Percentiles rank a stretch among this genome's conserved stretches.
Evolutionary conservation across 2,797 vertebrate genomes (phyloP).

Genomic region (Otus scops): DNA sequence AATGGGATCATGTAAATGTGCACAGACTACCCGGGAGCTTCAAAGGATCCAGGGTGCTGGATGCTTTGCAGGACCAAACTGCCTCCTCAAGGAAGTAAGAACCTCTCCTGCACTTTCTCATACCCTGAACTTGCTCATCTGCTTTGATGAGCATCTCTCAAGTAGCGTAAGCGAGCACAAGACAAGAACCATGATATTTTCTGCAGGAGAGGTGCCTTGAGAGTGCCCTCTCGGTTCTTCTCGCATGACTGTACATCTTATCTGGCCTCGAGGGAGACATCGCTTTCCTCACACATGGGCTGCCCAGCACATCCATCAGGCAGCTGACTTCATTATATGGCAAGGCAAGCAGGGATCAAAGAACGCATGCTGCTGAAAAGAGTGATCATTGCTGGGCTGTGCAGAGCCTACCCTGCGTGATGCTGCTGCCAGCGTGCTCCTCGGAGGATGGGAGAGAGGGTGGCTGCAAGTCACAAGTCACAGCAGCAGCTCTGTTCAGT

Average conservation of each 20-base stretch:
- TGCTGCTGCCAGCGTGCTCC: not conserved
- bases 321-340: not conserved
- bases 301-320: slow-evolving; percentile 27
- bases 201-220: slow-evolving; percentile 27
- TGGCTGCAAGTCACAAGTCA: not conserved
- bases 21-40: not conserved
- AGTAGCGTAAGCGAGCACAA: slow-evolving; percentile 13
- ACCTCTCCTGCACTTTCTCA: not conserved
- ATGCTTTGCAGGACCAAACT: not conserved
- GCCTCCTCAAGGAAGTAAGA: not conserved
- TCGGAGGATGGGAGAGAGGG: fast-evolving
- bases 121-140: slow-evolving; percentile 16
- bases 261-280: not conserved
- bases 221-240: slow-evolving; percentile 11
- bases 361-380: not conserved
- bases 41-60: not conserved
- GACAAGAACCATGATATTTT: slow-evolving; percentile 41
- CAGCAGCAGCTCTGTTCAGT: not conserved
- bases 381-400: not conserved
- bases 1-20: not conserved
- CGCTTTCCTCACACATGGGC: slow-evolving; percentile 19
- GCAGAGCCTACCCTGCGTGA: not conserved
- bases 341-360: slow-evolving; percentile 15
- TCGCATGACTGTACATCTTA: not conserved
- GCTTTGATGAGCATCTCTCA: not conserved